Evolutionary conservation across 2,113 vertebrate species (phyloP).

Genomic region (Tinamus guttatus): DNA sequence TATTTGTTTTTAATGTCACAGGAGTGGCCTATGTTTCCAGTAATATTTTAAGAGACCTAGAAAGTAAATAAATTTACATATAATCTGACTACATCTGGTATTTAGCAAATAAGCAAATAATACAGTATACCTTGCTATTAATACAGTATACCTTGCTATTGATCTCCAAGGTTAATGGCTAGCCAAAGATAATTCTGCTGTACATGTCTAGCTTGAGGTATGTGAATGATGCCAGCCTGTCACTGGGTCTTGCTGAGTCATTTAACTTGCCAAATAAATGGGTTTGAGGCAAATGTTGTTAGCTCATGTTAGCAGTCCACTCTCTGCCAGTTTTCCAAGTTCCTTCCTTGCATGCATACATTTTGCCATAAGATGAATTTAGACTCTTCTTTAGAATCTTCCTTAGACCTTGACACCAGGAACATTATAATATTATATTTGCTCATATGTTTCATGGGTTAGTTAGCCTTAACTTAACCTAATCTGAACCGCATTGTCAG

Average conservation of each 20-base stretch:
- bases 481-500: neutral
- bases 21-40: neutral
- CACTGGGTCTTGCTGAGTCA: accelerated
- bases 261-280: neutral
- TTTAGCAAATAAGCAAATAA: neutral
- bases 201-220: neutral
- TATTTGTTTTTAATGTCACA: neutral
- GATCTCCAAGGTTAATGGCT: neutral
- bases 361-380: neutral
- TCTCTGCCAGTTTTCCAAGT: neutral
- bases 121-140: neutral
- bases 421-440: neutral
- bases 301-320: neutral
- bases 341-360: neutral
- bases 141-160: neutral
- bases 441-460: neutral
- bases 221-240: neutral
- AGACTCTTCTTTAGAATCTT: too few relatives aligned
- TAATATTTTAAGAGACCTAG: neutral
- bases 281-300: neutral
- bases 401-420: neutral
- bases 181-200: neutral
- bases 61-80: neutral
- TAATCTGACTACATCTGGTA: neutral
- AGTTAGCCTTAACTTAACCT: neutral